Percentiles rank a stretch among this genome's conserved stretches.
Conservation (phyloP, 2,888 invertebrate genomes). For the Tridacna crocea region DNA sequence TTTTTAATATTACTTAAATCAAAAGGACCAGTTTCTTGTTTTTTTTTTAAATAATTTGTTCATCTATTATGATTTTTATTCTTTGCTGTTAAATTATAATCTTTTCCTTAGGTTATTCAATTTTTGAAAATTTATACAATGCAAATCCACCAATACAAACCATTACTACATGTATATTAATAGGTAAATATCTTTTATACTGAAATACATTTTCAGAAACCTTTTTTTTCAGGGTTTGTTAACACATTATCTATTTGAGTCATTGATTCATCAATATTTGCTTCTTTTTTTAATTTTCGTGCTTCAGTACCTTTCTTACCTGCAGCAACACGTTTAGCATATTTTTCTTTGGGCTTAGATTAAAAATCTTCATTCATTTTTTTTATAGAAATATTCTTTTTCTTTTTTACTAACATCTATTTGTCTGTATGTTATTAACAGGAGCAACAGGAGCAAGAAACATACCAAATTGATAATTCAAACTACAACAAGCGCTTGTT, state of each 20-base stretch:
- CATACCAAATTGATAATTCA: conserved; percentile 35
- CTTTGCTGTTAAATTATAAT: no score
- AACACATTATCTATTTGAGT: no score
- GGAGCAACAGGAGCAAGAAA: conserved; percentile 45
- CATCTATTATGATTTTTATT: background rate
- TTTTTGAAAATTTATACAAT: background rate
- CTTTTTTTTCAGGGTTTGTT: no score
- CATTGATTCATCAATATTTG: no score
- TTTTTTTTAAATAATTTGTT: background rate
- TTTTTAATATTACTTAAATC: background rate
- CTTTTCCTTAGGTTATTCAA: no score
- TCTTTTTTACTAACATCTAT: conserved; percentile 38
- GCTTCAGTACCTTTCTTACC: conserved; percentile 48
- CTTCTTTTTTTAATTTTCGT: conserved; percentile 10
- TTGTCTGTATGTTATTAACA: conserved; percentile 29
- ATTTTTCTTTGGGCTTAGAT: background rate
- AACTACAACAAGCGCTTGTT: conserved; percentile 30
- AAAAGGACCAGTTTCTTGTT: background rate
- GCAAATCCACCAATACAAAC: no score
- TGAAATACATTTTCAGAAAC: background rate
- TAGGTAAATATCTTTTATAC: background rate
- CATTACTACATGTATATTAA: background rate
- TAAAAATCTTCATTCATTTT: conserved; percentile 22
- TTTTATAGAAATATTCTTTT: conserved; percentile 14
- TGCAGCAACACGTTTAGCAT: conserved; percentile 40